Conservation (phyloP, 1,140 invertebrate species). For the Drosophila ercepeae region DNA sequence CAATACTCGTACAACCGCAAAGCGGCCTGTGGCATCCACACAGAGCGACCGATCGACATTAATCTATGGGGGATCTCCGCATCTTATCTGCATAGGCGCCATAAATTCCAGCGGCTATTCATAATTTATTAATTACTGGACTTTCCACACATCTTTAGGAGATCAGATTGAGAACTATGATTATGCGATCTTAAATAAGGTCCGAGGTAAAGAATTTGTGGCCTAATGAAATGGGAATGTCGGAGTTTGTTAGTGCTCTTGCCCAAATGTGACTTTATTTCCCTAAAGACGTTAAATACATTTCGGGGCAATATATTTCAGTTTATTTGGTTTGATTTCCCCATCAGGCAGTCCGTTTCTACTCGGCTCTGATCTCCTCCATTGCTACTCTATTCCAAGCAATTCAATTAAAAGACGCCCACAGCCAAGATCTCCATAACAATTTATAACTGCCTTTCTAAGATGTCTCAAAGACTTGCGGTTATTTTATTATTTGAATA, state of each 20-base stretch:
- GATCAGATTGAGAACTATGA: slow-evolving; percentile 39
- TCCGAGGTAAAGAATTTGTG: slow-evolving; percentile 6
- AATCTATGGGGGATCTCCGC: slow-evolving; percentile 65
- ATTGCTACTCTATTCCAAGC: slow-evolving; percentile 40
- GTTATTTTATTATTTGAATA: slow-evolving; percentile 71
- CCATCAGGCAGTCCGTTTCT: slow-evolving; percentile 40
- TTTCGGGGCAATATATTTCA: slow-evolving; percentile 26
- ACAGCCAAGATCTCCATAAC: slow-evolving; percentile 67
- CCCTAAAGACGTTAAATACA: slow-evolving; percentile 24
- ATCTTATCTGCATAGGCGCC: slow-evolving; percentile 70
- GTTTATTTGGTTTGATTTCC: slow-evolving; percentile 61
- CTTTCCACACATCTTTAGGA: slow-evolving; percentile 73
- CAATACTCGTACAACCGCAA: slow-evolving; percentile 53
- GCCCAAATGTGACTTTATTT: slow-evolving; percentile 33
- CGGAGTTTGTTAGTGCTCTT: slow-evolving; percentile 19
- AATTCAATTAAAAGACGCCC: slow-evolving; percentile 78
- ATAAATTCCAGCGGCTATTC: slow-evolving; percentile 68
- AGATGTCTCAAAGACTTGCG: slow-evolving; percentile 59
- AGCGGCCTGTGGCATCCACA: slow-evolving; percentile 49
- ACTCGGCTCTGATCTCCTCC: slow-evolving; percentile 12
- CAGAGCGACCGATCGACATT: slow-evolving; percentile 48
- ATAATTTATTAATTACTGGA: slow-evolving; percentile 79
- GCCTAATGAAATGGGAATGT: slow-evolving; percentile 4
- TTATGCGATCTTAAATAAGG: slow-evolving; percentile 27
- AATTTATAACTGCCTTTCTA: slow-evolving; percentile 73